A percentile compares a stretch with the other conserved stretches of the same genome.
Conservation (phyloP, 2,888 invertebrate species). For the Candidula unifasciata region DNA sequence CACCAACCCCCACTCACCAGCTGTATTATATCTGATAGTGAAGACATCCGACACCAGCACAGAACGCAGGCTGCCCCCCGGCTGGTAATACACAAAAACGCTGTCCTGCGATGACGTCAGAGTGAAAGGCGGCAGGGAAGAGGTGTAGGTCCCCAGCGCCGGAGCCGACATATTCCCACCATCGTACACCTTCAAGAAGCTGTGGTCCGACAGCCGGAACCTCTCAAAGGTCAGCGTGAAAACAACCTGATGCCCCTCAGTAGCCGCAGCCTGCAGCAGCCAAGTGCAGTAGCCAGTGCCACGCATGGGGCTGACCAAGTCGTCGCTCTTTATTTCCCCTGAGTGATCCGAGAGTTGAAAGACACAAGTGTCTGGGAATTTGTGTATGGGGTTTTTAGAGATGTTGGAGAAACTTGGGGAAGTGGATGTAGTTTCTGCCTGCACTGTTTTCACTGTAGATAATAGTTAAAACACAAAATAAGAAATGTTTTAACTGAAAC, state of each 20-base stretch:
- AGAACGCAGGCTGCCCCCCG: neutral
- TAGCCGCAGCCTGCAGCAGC: neutral
- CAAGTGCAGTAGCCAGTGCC: constrained; percentile 22
- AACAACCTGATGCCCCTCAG: neutral
- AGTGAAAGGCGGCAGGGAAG: neutral
- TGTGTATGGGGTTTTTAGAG: neutral
- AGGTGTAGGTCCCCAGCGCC: neutral
- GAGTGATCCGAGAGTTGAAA: neutral
- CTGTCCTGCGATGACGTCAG: constrained; percentile 7
- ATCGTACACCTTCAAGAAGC: constrained; percentile 21
- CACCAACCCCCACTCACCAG: neutral
- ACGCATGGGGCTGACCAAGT: neutral
- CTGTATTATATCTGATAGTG: neutral
- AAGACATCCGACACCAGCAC: neutral
- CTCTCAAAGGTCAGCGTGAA: constrained; percentile 18
- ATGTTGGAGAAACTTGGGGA: neutral
- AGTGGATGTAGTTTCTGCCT: neutral
- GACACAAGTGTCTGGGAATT: neutral
- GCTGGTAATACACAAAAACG: neutral
- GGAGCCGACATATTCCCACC: neutral
- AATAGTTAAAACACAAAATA: neutral
- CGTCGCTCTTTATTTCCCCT: constrained; percentile 16
- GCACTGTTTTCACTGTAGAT: neutral
- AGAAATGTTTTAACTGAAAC: too few species aligned
- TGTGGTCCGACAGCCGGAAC: neutral